phyloP scores from a whole-genome alignment of 2,797 vertebrate genomes.

The Hozukius guyotensis region DNA sequence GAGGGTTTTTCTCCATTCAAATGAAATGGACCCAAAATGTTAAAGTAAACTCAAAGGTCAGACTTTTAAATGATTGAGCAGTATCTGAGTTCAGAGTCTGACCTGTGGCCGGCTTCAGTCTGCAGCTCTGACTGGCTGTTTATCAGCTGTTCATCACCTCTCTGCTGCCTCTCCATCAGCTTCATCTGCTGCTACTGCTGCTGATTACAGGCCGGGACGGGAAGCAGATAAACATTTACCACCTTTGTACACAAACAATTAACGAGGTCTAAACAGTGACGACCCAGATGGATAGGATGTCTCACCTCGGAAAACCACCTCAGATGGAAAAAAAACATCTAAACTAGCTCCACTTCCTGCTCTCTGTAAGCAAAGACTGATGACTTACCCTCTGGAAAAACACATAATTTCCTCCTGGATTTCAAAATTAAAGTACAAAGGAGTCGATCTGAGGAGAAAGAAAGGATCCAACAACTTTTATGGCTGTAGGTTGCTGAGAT shows the following conservation, averaged over 20 bases:
- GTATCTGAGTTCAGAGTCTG: not conserved
- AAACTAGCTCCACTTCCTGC: conserved; percentile 30
- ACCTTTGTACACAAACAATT: conserved; percentile 57
- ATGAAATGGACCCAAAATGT: not conserved
- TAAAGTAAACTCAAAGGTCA: not conserved
- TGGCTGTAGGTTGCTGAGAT: not conserved
- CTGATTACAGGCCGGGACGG: conserved; percentile 52
- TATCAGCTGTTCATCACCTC: conserved; percentile 27
- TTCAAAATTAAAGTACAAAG: not conserved
- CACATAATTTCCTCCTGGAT: conserved; percentile 2
- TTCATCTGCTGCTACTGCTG: conserved; percentile 22
- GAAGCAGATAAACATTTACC: conserved; percentile 58
- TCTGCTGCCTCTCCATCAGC: conserved; percentile 35
- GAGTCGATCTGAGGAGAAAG: not conserved
- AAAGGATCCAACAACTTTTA: not conserved
- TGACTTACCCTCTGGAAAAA: conserved; percentile 22
- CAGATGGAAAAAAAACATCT: conserved; percentile 1
- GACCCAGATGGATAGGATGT: conserved; percentile 5
- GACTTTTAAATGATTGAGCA: not conserved
- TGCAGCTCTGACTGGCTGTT: conserved; percentile 35
- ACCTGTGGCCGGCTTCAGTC: not conserved
- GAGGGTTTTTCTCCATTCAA: not conserved
- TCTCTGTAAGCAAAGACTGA: conserved; percentile 5
- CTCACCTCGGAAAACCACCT: conserved; percentile 17
- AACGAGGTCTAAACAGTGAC: conserved; percentile 45